Evolutionary conservation across 2,113 vertebrate species (phyloP), one percentile per base, ranked within the genome.

Genomic region (Ctenodactylus gundi): DNA sequence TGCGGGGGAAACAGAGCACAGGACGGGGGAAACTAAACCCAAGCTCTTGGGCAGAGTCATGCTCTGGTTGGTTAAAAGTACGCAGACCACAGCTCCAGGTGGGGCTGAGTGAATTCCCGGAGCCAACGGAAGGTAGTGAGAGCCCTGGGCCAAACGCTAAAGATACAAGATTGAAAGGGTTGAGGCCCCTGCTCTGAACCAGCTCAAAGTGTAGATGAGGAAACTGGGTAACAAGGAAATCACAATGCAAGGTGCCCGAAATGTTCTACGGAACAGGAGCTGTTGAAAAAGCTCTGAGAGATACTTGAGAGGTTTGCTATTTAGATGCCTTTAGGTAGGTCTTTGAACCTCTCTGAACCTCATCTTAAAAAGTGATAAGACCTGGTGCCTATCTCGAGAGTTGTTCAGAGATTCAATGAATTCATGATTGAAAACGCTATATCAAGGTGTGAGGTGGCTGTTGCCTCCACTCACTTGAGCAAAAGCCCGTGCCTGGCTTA

Each of bases 321-420:
- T 70, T 60, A 58, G 36, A 41, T 41, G 68, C 49, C 57, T 90
- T 84, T 62, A 68, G 77, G 65, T 51, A 60, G 78, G 62, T 75
- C 77, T 25, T 27, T 51, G 81, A 77, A 27, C 62, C 67, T 86
- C 73, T 78, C 60, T 44, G 14, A 27, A 75, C 12, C n/a, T 44
- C 68, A 18, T 57, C 87, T 80, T 75, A 76, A 77, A 73, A 88
- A 44, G 27, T 4, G 9, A 46, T 81, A 77, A 7, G 23, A 13
- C 41, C 41, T 46, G 83, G 51, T 25, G n/a, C 81, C 36, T 78
- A 1, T 41, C 23, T 78, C 60, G 70, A 53, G 70, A 88, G 36
- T 39, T 67, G 65, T 88, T 81, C 82, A 25, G 49, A 88, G 41
- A 92, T 51, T 76, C 81, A 88, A n/a, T 39, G 76, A 86, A 64